phyloP scores from a whole-genome alignment of 2,113 vertebrate genomes.

The Pan troglodytes region NHGRI_mPanTro3-v2.1_pri NC_072403.2:110866001-110866500 shows the following conservation, averaged over 20 bases:
- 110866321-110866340: neutral
- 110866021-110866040: neutral
- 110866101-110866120: neutral
- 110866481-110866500: neutral
- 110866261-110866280: neutral
- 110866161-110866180: neutral
- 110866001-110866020: neutral
- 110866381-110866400: neutral
- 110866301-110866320: neutral
- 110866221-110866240: constrained; percentile 13
- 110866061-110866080: neutral
- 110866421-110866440: neutral
- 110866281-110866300: neutral
- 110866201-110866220: constrained; percentile 36
- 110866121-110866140: neutral
- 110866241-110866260: neutral
- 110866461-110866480: neutral
- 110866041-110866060: constrained; percentile 23
- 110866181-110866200: constrained; percentile 1
- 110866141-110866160: neutral
- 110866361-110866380: neutral
- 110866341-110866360: neutral
- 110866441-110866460: neutral
- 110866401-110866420: neutral
- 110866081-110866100: neutral